Percentiles rank a stretch among this genome's conserved stretches.
These are phyloP conservation scores for Dasypolia templi DNA, from an alignment of 2,888 invertebrate species.

Conservation along the genomic window DNA sequence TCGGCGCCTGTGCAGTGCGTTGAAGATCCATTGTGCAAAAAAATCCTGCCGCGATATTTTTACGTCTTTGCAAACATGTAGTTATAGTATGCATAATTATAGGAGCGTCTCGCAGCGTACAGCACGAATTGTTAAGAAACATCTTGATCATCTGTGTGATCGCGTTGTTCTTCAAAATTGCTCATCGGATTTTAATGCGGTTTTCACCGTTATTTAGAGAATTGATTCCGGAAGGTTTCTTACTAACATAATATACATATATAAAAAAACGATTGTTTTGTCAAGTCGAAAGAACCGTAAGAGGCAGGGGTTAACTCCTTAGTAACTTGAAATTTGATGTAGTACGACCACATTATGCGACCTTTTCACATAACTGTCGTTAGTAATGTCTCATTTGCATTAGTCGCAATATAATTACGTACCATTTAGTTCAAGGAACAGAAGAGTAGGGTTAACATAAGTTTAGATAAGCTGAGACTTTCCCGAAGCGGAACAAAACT, in stretches of 20 bases:
- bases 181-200: neutral
- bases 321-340: neutral
- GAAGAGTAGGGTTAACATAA: conserved; percentile 22
- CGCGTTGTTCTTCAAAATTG: neutral
- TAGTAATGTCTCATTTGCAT: conserved; percentile 47
- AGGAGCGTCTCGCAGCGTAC: neutral
- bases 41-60: no score
- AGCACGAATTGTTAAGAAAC: neutral
- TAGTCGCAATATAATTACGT: conserved; percentile 33
- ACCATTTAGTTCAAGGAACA: conserved; percentile 49
- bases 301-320: neutral
- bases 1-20: no score
- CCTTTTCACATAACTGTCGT: conserved; percentile 24
- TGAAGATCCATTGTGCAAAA: no score
- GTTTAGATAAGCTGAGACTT: conserved; percentile 26
- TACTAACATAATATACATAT: no score
- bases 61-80: no score
- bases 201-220: neutral
- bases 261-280: no score
- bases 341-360: neutral
- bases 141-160: neutral
- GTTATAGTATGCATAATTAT: no score
- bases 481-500: conserved; percentile 34
- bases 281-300: neutral
- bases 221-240: neutral